Base-by-base conservation (phyloP, 2,888 invertebrate species). In the Noctuana brunneofusca region DNA sequence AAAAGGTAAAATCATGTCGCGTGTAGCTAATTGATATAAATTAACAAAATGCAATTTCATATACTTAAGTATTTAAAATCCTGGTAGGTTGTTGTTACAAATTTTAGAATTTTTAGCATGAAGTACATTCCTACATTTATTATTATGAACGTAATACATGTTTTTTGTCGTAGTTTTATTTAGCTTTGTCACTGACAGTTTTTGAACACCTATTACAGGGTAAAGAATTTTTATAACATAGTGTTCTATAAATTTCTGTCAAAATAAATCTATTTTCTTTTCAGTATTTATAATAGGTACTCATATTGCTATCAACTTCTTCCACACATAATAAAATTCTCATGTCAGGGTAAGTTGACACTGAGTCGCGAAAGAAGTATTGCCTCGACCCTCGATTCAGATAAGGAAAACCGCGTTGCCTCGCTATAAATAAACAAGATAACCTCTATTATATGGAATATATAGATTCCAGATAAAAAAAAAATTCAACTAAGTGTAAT, bases 391-490 rank as follows among this genome's bases (percentile, higher is more conserved):
- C 38, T 41, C 54, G 54, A 38, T 24, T 22, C 49, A 49, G 49
- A 32, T 35, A 35, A 57, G 50, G 50, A 50, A 52, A 58, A 58
- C 48, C 4, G 46, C 32, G 14, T 6, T 18, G 1, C 18, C 12
- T 20, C 14, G 14, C 30, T 52, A 22, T 52, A 35, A 52, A 58
- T 54, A 54, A 54, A 54, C 14, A 38, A 41, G 54, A 54, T 54
- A 54, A 20, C n/a, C 6, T n/a, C 1, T 35, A 35, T 35, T 12
- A 12, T 35, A 12, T 35, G n/a, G 2, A 8, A 0, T 12, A 35
- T 35, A 35, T 24, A 5, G 3, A 24, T 24, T 24, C n/a, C 12
- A n/a, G n/a, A n/a, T n/a, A n/a, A 35, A 12, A 35, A 35, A 35
- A 3, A 12, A n/a, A 12, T 35, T 35, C 32, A 35, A 8, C 32